Percentiles rank a stretch among this genome's conserved stretches.
Conservation (phyloP, 2,888 invertebrate species). For the Hemithea aestivaria region DNA sequence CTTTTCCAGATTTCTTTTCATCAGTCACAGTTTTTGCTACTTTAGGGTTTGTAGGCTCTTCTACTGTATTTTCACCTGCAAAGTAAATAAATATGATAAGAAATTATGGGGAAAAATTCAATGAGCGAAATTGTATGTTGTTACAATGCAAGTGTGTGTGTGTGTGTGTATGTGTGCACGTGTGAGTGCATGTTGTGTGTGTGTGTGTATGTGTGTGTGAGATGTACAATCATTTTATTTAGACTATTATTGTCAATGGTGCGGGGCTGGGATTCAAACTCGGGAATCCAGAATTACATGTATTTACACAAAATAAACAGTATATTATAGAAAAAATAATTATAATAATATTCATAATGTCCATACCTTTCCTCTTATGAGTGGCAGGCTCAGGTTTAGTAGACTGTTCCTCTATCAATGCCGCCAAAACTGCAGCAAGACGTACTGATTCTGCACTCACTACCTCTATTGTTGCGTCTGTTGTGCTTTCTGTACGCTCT, state of each 20-base stretch:
- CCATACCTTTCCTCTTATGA: conserved; percentile 68
- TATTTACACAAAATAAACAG: too few species aligned
- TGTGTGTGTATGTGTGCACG: too few species aligned
- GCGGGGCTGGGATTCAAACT: too few species aligned
- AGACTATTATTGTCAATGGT: too few species aligned
- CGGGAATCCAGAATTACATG: too few species aligned
- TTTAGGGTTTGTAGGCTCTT: conserved; percentile 59
- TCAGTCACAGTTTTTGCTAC: conserved; percentile 63
- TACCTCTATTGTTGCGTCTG: conserved; percentile 62
- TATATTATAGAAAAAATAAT: neutral
- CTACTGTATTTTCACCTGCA: conserved; percentile 54
- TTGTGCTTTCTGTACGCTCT: conserved; percentile 58
- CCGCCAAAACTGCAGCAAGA: conserved; percentile 60
- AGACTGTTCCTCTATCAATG: conserved; percentile 63
- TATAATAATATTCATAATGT: neutral
- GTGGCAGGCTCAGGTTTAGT: conserved; percentile 23
- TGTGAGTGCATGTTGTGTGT: too few species aligned
- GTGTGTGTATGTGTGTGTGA: too few species aligned
- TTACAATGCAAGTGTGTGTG: too few species aligned
- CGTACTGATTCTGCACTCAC: conserved; percentile 65
- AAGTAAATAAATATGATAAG: neutral
- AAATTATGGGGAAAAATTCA: too few species aligned
- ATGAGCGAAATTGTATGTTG: too few species aligned
- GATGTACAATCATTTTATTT: too few species aligned
- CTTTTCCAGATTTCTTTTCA: conserved; percentile 80